Evolutionary conservation across 2,888 invertebrate genomes (phyloP), one percentile per base, ranked within the genome.

Genomic region (Tupiocoris notatus): DNA sequence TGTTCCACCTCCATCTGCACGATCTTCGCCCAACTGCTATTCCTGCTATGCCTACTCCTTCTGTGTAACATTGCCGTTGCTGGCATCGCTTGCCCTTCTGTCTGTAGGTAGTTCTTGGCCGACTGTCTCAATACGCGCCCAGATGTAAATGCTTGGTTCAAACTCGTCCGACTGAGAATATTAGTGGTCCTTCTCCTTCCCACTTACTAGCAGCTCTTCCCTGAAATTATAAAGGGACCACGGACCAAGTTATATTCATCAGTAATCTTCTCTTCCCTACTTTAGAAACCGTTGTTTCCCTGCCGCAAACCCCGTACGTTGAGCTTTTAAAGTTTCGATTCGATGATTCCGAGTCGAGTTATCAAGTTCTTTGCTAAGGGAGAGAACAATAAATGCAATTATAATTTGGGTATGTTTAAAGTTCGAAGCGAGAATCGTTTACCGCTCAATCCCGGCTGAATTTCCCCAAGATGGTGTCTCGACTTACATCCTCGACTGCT

Each of bases 151-250:
- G 73, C 73, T 62, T 39, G 39, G 73, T 62, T 73, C 73, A 62
- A 73, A 73, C 73, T 73, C 73, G 73, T 63, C 73, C 73, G 63
- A 73, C 73, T 73, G 73, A 73, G 73, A 73, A 73, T 73, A 73
- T 73, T 62, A 73, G 73, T 62, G 63, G 57, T 23, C 73, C 73
- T 21, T 62, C 3, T 21, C 20, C 59, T 22, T 20, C 54, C 59
- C 59, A 16, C 62, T 20, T 18, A 23, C 62, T 54, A 21, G 25
- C 25, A 20, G n/a, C 24, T 12, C 18, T 73, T 73, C 39, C 59
- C 57, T 20, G 22, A 58, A 70, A 70, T 58, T 70, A 70, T 70
- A 70, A 70, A 70, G 70, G 59, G 70, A 24, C 57, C 24, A n/a
- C n/a, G n/a, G 22, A 22, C 65, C 24, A 23, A 70, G 70, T 70